Evolutionary conservation across 1,140 invertebrate genomes (phyloP), one percentile per base, ranked within the genome.

Genomic region (Hylyphantes graminicola): DNA sequence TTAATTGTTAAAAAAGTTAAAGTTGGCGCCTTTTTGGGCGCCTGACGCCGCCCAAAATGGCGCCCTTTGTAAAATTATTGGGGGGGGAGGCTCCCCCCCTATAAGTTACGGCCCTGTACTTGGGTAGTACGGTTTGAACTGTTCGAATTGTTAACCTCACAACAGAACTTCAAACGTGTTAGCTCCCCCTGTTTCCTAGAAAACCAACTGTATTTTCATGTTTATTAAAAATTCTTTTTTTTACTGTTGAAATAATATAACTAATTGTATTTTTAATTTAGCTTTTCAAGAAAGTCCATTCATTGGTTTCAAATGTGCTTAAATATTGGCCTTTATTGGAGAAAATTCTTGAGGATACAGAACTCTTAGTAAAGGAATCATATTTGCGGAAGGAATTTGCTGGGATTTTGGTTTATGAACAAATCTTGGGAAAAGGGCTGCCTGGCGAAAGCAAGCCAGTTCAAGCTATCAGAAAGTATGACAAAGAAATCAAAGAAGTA

Each of bases 391-490:
- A 91, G 3, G 93, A 92, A 90, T 89, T 97, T 70, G 93, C 94
- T 0, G 93, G 92, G 89, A 91, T 96, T 87, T 90, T 96, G 8
- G 93, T 96, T 84, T 93, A 94, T 61, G 95, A 97, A 89, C 90
- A 96, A 48, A 89, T 96, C n/a, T 95, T 94, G 92, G 94, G 95
- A 63, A 94, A 95, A 90, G 88, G 92, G 92, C 90, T 96, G 13
- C 91, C 92, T 75, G 91, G 92, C 15, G 91, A 93, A 67, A 92
- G 92, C 86, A 94, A 93, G 89, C 94, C 94, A 8, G 90, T 94
- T 68, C 87, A 92, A 90, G 94, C 93, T 59, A 90, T 96, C 86
- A 88, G 93, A 64, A 89, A 90, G 72, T 94, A 95, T 89, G 90
- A 93, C 89, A 54, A 82, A 82, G 87, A 87, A 84, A 88, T 86